Evolutionary conservation across 2,888 invertebrate species (phyloP).

Genomic region (Drymonia ruficornis): DNA sequence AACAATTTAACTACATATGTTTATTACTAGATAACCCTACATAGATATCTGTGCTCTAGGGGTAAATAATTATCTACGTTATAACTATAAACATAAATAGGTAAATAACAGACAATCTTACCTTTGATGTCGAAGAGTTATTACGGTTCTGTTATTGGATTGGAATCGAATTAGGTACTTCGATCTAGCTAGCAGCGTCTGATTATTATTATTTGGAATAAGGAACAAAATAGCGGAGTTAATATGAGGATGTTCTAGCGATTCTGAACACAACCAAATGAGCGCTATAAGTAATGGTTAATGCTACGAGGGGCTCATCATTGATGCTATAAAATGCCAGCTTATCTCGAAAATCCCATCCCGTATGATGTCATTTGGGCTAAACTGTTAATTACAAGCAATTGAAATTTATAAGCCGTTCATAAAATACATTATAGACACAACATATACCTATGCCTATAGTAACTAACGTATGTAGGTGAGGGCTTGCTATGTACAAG

Average conservation of each 20-base stretch:
- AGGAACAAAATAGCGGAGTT: neutral
- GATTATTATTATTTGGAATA: neutral
- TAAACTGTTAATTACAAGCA: neutral
- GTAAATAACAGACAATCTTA: conserved; percentile 1
- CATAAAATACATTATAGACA: neutral
- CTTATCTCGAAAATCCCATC: neutral
- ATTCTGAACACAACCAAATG: conserved; percentile 1
- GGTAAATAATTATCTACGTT: neutral
- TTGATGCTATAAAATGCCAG: neutral
- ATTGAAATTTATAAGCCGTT: neutral
- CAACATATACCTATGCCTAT: neutral
- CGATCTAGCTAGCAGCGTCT: neutral
- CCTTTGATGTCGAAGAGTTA: neutral
- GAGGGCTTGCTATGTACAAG: too few relatives aligned
- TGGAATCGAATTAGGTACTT: neutral
- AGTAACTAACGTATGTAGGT: neutral
- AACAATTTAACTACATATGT: too few relatives aligned
- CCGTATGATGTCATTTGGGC: neutral
- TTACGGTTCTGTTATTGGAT: neutral
- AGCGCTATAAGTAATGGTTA: neutral
- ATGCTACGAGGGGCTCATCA: neutral
- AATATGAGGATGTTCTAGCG: neutral
- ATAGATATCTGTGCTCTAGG: too few relatives aligned
- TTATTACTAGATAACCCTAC: neutral
- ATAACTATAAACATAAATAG: neutral